Evolutionary conservation across 2,113 vertebrate species (phyloP), one percentile per base, ranked within the genome.

Genomic region (Pitta sordida): DNA sequence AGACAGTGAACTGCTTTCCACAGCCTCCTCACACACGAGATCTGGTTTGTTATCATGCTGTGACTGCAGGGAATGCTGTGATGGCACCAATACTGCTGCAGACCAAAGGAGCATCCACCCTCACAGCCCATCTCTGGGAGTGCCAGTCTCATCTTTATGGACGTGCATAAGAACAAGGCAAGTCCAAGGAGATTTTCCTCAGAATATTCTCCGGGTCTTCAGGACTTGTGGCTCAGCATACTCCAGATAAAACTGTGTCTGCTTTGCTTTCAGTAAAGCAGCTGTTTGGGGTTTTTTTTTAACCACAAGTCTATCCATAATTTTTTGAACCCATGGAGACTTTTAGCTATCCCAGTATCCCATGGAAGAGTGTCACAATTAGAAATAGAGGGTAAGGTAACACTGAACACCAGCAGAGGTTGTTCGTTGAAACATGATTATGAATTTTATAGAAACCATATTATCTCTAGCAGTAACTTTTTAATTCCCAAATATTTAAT

Each of bases 401-500:
- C 17, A 21, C 30, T 37, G 44, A 83, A 51, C 11, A 71, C 64
- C 16, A 78, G 43, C 48, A 68, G 26, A 22, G 84, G 26, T 12
- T 78, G 13, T 41, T 76, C 67, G 58, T 65, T 82, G 84, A 92
- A 85, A 53, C 23, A 55, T 1, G 3, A 43, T 73, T 21, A 70
- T 26, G 19, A 80, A 59, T 70, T 83, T 88, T 70, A 43, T 16
- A 85, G 71, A 62, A 95, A 20, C 26, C 7, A 2, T 32, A 68
- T 69, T 88, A 88, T 86, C 82, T 85, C 48, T 12, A 86, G 37
- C 32, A 79, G 60, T 59, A 83, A 70, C n/a, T 76, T 85, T n/a
- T 41, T 32, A 60, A 70, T 94, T 86, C 88, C 63, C 59, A 92
- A 94, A 88, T 79, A 46, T 92, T 95, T 94, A 88, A 74, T 3